Evolutionary conservation across 2,888 invertebrate genomes (phyloP), one percentile per base, ranked within the genome.

Genomic region (Perizoma affinitatum): DNA sequence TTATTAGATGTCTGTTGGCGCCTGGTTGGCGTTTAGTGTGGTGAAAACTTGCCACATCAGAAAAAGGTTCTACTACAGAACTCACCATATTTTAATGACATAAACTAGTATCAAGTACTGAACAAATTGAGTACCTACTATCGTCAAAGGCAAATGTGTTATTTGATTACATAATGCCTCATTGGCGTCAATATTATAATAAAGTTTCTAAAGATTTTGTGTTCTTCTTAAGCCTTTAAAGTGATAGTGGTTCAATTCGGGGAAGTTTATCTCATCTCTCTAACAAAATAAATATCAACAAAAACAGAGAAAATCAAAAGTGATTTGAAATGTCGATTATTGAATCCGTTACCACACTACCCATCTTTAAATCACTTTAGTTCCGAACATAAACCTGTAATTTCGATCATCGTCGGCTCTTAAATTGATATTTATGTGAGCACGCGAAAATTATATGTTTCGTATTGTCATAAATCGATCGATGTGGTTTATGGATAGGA

Each of bases 341-440:
- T 3, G 22, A 22, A 22, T 22, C 22, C 22, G 46, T 46, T 35
- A 38, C 58, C 6, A 6, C 43, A 22, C 35, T 46, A 35, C 36
- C 42, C 45, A 60, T 60, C 56, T 54, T 22, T 69, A 67, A 69
- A 69, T 69, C 69, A 67, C 58, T 67, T 67, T 58, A 63, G 61
- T 62, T 60, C 49, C 57, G 54, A 65, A 61, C 58, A 45, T 58
- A 66, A 63, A 56, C 70, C 47, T 68, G 58, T 68, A 70, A 72
- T 72, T 72, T 69, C 36, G 63, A 56, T 63, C 58, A 40, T 63
- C 66, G 47, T 54, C 64, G 65, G 51, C 48, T 58, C 60, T 66
- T 56, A 72, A 70, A 70, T 70, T 70, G 66, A 67, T 65, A 72
- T 72, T 72, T 67, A 72, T 65, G 65, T 53, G 51, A 47, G 52